A percentile compares a stretch with the other conserved stretches of the same genome.
Conservation (phyloP, 1,140 invertebrate species). For the Zaprionus inermis region DNA sequence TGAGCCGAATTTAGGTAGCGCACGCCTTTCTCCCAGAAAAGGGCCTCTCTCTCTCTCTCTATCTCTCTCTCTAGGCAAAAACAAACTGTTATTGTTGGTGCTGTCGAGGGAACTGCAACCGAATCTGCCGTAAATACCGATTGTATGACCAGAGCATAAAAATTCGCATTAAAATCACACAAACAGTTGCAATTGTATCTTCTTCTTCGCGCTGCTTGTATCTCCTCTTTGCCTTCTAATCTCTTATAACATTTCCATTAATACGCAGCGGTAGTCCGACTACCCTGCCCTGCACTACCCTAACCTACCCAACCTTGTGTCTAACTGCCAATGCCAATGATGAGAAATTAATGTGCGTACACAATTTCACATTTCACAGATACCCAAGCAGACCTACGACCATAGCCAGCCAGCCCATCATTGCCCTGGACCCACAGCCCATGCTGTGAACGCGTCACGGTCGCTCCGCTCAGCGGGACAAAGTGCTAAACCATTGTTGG, state of each 20-base stretch:
- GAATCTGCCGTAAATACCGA: conserved; percentile 50
- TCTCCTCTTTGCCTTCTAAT: conserved; percentile 57
- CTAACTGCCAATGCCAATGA: conserved; percentile 63
- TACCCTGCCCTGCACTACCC: conserved; percentile 7
- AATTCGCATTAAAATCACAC: conserved; percentile 72
- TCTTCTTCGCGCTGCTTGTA: conserved; percentile 32
- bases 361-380: conserved; percentile 61
- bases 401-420: conserved; percentile 24
- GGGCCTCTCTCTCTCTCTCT: not conserved
- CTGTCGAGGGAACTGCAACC: conserved; percentile 20
- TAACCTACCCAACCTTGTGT: not conserved
- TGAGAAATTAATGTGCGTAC: conserved; percentile 81
- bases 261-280: conserved; percentile 71
- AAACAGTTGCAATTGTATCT: conserved; percentile 74
- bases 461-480: conserved; percentile 67
- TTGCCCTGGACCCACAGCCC: conserved; percentile 50
- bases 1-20: conserved; percentile 72
- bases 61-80: conserved; percentile 15
- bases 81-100: conserved; percentile 43
- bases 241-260: conserved; percentile 80
- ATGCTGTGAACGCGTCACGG: conserved; percentile 60
- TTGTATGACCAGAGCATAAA: conserved; percentile 67
- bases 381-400: conserved; percentile 15
- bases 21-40: conserved; percentile 37
- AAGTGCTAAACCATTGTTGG: conserved; percentile 74